Base-by-base conservation (phyloP, 2,797 vertebrate species). In the Molossus molossus region DNA sequence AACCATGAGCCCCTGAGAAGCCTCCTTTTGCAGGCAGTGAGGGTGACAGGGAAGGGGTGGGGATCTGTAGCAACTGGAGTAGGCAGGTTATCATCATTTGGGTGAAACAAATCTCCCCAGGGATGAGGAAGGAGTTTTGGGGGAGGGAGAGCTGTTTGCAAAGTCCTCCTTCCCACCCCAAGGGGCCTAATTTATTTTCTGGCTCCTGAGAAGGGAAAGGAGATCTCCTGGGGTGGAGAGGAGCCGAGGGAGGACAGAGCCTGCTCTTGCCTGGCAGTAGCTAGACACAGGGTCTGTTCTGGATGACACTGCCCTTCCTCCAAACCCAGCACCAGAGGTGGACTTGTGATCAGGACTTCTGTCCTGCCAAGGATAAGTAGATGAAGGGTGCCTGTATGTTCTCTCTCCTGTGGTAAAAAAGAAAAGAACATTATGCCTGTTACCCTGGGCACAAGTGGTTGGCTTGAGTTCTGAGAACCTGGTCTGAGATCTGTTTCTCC, bases 151-250 rank as follows among this genome's bases (percentile, higher is more conserved):
- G 45, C 89, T 97, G 94, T 95, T 94, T 97, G 94, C 89, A 79
- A 83, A 94, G 92, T 96, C 94, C 95, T 77, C 64, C 50, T 50
- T 70, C 40, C 58, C 29, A 85, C 69, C 97, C 84, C 95, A 93
- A 91, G 64, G 89, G 97, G 53, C 95, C 94, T 95, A 95, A 96
- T 97, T 98, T 97, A 94, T 93, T 92, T 97, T 94, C 84, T 93
- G 94, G 20, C 91, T 97, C 93, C 95, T 64, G 84, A 96, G 88
- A 91, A 97, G 87, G 57, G 69, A 96, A 64, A 81, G 55, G 83
- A 70, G 50, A 48, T 93, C 95, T 95, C 91, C 87, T 18, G 33
- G 93, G 96, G 50, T 45, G 55, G 9, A 76, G 72, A 53, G 29
- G 40, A 79, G 58, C 15, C 58, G 58, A 18, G 58, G n/a, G 94